These are phyloP conservation scores for Meghimatium bilineatum DNA, from an alignment of 2,888 invertebrate genomes.

Conservation along the genomic window DNA sequence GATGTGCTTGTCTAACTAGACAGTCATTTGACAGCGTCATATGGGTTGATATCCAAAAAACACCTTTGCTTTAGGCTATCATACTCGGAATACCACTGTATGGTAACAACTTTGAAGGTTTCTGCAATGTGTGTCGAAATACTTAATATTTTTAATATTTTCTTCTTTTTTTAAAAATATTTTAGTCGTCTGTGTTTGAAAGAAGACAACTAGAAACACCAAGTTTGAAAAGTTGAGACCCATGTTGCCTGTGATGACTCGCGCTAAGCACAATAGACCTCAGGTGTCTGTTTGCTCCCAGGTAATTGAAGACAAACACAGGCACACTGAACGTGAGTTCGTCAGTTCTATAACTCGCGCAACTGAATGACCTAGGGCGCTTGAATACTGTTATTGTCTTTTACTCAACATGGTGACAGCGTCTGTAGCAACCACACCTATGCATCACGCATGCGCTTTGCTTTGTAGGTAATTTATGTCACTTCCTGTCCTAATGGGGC, in stretches of 20 bases:
- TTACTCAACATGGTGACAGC: conserved; percentile 12
- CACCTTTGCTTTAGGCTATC: too few species aligned
- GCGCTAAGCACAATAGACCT: conserved; percentile 12
- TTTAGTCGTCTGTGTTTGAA: too few species aligned
- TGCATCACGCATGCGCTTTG: conserved; percentile 36
- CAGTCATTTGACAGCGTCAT: too few species aligned
- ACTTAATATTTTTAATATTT: too few species aligned
- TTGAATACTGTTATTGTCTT: conserved; percentile 33
- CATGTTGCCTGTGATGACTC: not conserved
- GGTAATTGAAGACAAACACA: conserved; percentile 39
- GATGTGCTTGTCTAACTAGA: too few species aligned
- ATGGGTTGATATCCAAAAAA: too few species aligned
- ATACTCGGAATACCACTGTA: too few species aligned
- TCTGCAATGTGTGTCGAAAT: too few species aligned
- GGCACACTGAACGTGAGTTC: not conserved
- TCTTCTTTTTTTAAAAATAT: too few species aligned
- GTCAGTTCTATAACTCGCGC: conserved; percentile 1
- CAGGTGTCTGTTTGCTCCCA: conserved; percentile 22
- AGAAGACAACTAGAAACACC: too few species aligned
- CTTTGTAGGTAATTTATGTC: conserved; percentile 41
- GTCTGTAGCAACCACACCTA: conserved; percentile 40
- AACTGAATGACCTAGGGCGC: conserved; percentile 9
- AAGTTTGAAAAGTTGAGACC: not conserved
- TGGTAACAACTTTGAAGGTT: too few species aligned
- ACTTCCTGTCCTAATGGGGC: conserved; percentile 46